Percentiles rank a stretch among this genome's conserved stretches.
phyloP scores from a whole-genome alignment of 1,140 invertebrate genomes.

The Drosophila parabipectinata region DNA sequence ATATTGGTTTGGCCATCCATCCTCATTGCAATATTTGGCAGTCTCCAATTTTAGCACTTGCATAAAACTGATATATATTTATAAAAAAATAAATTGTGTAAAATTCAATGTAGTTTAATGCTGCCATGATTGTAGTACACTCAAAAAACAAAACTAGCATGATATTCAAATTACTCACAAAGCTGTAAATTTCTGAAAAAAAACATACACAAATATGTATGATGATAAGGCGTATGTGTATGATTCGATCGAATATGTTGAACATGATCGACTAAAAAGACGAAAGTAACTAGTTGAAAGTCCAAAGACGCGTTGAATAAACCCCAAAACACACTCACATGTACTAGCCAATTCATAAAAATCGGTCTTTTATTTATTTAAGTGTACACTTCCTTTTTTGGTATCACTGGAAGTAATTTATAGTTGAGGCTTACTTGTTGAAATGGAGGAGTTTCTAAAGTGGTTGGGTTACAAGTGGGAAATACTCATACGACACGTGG shows the following conservation, averaged over 20 bases:
- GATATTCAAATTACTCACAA: conserved; percentile 46
- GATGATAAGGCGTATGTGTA: conserved; percentile 10
- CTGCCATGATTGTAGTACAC: conserved; percentile 28
- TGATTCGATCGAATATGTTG: conserved; percentile 46
- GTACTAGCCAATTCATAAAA: conserved; percentile 52
- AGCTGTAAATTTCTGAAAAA: conserved; percentile 4
- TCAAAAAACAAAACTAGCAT: conserved; percentile 19
- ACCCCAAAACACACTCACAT: conserved; percentile 34
- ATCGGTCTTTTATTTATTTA: conserved; percentile 10
- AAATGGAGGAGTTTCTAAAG: not conserved
- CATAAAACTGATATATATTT: conserved; percentile 12
- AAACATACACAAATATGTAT: conserved; percentile 10
- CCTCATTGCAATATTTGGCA: conserved; percentile 21
- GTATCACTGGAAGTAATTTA: not conserved
- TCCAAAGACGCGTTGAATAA: conserved; percentile 59
- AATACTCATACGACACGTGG: too few species aligned
- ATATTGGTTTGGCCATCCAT: conserved; percentile 27
- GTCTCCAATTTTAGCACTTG: conserved; percentile 33
- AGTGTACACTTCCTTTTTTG: not conserved
- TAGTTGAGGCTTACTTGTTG: not conserved
- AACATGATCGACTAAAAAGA: conserved; percentile 39
- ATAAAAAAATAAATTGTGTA: conserved; percentile 39
- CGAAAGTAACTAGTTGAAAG: conserved; percentile 39
- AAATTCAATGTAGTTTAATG: conserved; percentile 44
- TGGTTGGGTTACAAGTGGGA: not conserved